Evolutionary conservation across 2,888 invertebrate genomes (phyloP).

Genomic region (Lasioglossum morio): DNA sequence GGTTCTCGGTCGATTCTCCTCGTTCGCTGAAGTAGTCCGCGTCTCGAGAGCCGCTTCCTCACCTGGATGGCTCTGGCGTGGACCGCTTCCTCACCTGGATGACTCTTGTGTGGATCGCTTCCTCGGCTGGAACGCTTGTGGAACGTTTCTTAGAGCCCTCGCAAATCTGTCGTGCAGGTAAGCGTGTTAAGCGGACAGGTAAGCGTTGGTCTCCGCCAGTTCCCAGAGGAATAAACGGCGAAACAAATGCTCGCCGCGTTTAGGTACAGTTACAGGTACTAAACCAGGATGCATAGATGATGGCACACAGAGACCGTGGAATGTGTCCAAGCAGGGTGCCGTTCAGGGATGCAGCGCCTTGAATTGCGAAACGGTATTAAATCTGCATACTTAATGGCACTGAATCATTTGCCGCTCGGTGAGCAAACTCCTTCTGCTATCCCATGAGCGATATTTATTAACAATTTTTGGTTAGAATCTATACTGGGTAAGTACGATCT

Average conservation of each 20-base stretch:
- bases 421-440: background rate
- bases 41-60: background rate
- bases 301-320: background rate
- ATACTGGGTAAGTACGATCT: background rate
- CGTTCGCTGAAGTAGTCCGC: background rate
- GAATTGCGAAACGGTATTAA: slow-evolving; percentile 58
- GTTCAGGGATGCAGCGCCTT: slow-evolving; percentile 45
- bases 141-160: background rate
- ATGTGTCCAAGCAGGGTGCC: slow-evolving; percentile 49
- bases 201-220: background rate
- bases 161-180: background rate
- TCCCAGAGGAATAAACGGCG: slow-evolving; percentile 14
- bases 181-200: background rate
- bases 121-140: background rate
- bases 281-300: slow-evolving; percentile 20
- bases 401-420: slow-evolving; percentile 37
- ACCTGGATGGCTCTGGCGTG: background rate
- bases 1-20: slow-evolving; percentile 41
- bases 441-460: background rate
- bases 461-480: background rate
- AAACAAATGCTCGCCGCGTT: background rate
- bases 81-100: background rate
- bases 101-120: background rate
- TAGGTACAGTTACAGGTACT: slow-evolving; percentile 26
- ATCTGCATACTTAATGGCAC: slow-evolving; percentile 48